Evolutionary conservation across 1,140 invertebrate genomes (phyloP).

Genomic region (Matsumurasca onukii): DNA sequence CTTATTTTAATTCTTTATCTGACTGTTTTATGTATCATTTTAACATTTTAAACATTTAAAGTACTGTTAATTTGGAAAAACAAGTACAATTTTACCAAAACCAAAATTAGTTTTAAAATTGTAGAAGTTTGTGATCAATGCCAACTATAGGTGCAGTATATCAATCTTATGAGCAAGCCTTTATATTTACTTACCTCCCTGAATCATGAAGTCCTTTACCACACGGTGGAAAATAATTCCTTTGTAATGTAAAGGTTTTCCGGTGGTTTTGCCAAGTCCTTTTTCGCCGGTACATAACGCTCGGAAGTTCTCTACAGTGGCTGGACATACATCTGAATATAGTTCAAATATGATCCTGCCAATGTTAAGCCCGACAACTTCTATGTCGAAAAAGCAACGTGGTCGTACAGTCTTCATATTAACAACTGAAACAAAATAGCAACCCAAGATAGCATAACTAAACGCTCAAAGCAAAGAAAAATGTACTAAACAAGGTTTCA

Average conservation of each 20-base stretch:
- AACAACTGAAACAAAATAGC: too few relatives aligned
- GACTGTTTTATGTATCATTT: too few relatives aligned
- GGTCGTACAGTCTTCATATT: constrained; percentile 52
- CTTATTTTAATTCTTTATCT: too few relatives aligned
- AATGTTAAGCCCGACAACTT: constrained; percentile 81
- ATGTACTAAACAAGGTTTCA: too few relatives aligned
- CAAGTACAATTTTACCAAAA: too few relatives aligned
- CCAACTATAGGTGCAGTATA: too few relatives aligned
- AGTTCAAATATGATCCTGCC: constrained; percentile 94
- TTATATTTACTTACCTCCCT: constrained; percentile 53
- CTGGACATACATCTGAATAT: constrained; percentile 88
- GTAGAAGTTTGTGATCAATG: too few relatives aligned
- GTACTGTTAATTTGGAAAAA: too few relatives aligned
- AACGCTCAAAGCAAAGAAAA: too few relatives aligned
- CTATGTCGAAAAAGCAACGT: constrained; percentile 88
- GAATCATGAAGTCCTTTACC: constrained; percentile 92
- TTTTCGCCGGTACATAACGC: constrained; percentile 88
- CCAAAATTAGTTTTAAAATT: too few relatives aligned
- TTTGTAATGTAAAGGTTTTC: constrained; percentile 68
- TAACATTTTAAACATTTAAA: too few relatives aligned
- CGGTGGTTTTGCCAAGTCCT: constrained; percentile 69
- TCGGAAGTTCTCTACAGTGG: constrained; percentile 93
- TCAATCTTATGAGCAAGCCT: not conserved
- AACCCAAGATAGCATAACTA: too few relatives aligned
- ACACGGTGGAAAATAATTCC: constrained; percentile 87